Conservation (phyloP, 2,888 invertebrate genomes). For the Schizotus pectinicornis region DNA sequence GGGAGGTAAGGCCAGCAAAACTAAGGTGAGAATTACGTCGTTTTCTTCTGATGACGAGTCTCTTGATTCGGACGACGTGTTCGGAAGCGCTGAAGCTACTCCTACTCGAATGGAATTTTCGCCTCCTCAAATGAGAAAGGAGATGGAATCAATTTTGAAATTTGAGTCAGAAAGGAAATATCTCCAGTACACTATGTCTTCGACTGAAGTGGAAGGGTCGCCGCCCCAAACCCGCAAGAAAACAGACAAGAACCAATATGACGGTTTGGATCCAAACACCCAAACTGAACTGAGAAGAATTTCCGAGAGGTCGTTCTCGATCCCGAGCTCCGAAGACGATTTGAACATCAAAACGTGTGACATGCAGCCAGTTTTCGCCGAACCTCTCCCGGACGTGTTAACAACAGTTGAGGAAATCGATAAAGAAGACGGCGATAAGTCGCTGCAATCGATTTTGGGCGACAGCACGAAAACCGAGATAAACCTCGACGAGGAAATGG, state of each 20-base stretch:
- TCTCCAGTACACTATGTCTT: conserved; percentile 68
- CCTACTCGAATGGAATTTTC: conserved; percentile 75
- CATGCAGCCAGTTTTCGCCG: conserved; percentile 56
- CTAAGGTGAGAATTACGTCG: conserved; percentile 75
- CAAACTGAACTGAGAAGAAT: conserved; percentile 73
- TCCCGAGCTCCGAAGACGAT: conserved; percentile 78
- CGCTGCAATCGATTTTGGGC: conserved; percentile 50
- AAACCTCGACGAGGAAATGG: conserved; percentile 46
- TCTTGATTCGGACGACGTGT: conserved; percentile 78
- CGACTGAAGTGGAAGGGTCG: conserved; percentile 78
- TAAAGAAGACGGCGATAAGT: conserved; percentile 51
- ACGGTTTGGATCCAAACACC: conserved; percentile 66
- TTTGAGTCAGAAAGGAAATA: conserved; percentile 75
- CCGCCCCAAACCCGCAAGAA: conserved; percentile 76
- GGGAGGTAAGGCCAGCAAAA: conserved; percentile 67
- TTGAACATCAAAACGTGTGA: conserved; percentile 66
- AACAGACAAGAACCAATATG: conserved; percentile 64
- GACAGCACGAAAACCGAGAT: conserved; percentile 36
- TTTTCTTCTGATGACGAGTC: conserved; percentile 80
- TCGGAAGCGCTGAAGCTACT: conserved; percentile 77
- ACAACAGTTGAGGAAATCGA: conserved; percentile 51
- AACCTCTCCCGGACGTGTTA: conserved; percentile 46
- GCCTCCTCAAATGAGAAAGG: conserved; percentile 77
- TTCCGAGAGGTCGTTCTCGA: conserved; percentile 76
- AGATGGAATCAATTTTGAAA: conserved; percentile 75